phyloP scores from a whole-genome alignment of 2,888 invertebrate genomes.

The Atrina japonica region DNA sequence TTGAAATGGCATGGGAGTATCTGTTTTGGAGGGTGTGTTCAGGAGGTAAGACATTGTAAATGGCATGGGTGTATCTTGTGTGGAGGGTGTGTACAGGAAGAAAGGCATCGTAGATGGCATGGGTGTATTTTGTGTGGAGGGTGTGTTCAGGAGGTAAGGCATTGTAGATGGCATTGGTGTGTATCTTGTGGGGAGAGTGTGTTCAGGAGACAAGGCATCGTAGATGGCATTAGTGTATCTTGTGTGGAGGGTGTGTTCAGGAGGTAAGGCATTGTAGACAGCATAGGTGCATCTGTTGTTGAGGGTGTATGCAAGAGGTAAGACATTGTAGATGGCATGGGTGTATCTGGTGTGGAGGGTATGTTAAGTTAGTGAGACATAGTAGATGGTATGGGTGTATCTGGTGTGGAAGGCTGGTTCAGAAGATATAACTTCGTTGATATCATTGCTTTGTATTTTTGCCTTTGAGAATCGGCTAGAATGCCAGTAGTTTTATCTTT shows the following conservation, averaged over 20 bases:
- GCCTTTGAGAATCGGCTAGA: no score
- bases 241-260: slow-evolving; percentile 95
- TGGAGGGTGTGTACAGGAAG: slow-evolving; percentile 94
- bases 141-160: slow-evolving; percentile 89
- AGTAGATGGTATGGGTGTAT: no score
- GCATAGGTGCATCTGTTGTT: slow-evolving; percentile 93
- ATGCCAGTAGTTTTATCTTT: no score
- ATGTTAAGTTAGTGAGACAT: slow-evolving; percentile 90
- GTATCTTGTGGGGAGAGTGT: no score
- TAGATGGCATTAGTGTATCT: slow-evolving; percentile 95
- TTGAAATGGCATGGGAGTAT: no score
- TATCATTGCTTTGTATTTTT: slow-evolving; percentile 95
- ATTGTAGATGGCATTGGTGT: no score
- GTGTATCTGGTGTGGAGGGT: slow-evolving; percentile 94
- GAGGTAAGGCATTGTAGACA: slow-evolving; percentile 82
- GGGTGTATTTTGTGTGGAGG: slow-evolving; percentile 94
- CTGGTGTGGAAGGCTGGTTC: no score
- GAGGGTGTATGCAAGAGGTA: slow-evolving; percentile 93
- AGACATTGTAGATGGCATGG: slow-evolving; percentile 97
- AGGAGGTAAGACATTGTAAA: slow-evolving; percentile 96
- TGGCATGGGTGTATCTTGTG: slow-evolving; percentile 95
- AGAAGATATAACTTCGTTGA: slow-evolving; percentile 95
- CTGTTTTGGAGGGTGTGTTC: no score
- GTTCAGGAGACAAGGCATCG: slow-evolving; percentile 94
- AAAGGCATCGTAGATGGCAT: slow-evolving; percentile 96